Evolutionary conservation across 2,888 invertebrate species (phyloP), one percentile per base, ranked within the genome.

Genomic region (Sminthurides aquaticus): DNA sequence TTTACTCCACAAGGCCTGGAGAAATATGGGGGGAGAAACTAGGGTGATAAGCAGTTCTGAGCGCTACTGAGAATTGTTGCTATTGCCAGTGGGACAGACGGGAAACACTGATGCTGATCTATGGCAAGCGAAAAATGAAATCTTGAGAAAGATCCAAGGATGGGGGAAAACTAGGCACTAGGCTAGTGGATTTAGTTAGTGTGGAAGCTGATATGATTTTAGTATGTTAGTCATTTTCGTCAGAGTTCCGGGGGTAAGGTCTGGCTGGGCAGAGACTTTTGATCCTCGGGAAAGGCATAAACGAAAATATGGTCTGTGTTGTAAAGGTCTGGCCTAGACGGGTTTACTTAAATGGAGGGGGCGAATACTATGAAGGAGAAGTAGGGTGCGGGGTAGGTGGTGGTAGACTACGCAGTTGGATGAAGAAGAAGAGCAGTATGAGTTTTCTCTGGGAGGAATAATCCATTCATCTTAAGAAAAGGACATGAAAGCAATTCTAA

Each of bases 381-480:
- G 5, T 34, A 34, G 43, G 43, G 5, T 11, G 8, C 43, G 15
- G 15, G 15, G 5, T 5, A 5, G 5, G 43, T 11, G 43, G 43
- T 15, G 5, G 5, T 5, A 34, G 43, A 34, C 43, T 34, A 15
- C 5, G 15, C 43, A 15, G 43, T 34, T n/a, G n/a, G n/a, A 34
- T 11, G 43, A 15, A 34, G 8, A 34, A 15, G 15, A 34, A 15
- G 43, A 34, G 43, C 43, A 34, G 25, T 34, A 54, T 55, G 22
- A 34, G 43, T 57, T 57, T 24, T 52, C 18, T 57, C n/a, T 28
- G 29, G 29, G 57, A 52, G 58, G 54, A 57, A 43, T 64, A 64
- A 66, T 66, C 62, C 61, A 61, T 54, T 61, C 61, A 58, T 61
- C 54, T 52, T 60, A 54, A 20, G 43, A 58, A 34, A 59, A 59